phyloP scores from a whole-genome alignment of 2,888 invertebrate species.

The Drosophila mayaguana region DNA sequence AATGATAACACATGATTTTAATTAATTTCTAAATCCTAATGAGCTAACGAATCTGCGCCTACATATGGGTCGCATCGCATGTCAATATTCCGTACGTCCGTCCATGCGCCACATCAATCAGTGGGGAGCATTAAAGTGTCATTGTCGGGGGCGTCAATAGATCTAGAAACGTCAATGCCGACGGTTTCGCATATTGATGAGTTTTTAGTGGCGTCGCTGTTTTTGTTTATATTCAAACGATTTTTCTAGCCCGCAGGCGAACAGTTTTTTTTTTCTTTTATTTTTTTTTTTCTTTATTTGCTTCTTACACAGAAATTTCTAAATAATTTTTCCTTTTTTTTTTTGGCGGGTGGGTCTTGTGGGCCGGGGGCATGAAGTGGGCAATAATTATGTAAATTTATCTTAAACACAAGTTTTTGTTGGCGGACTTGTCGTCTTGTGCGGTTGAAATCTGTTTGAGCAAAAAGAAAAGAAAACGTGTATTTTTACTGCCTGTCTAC shows the following conservation, averaged over 20 bases:
- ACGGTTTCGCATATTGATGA: constrained; percentile 63
- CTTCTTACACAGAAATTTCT: constrained; percentile 47
- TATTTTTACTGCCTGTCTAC: constrained; percentile 74
- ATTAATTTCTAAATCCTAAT: constrained; percentile 39
- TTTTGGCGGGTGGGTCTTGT: constrained; percentile 10
- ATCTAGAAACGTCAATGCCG: constrained; percentile 75
- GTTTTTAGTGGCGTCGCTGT: constrained; percentile 64
- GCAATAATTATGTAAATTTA: constrained; percentile 75
- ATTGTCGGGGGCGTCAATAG: constrained; percentile 73
- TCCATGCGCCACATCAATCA: constrained; percentile 69
- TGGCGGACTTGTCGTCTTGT: constrained; percentile 61
- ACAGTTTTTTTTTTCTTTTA: constrained; percentile 27
- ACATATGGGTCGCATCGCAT: constrained; percentile 61
- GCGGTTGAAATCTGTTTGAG: constrained; percentile 54
- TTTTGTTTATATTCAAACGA: constrained; percentile 67
- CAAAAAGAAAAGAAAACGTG: constrained; percentile 13
- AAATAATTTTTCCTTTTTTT: constrained; percentile 47
- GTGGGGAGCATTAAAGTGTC: constrained; percentile 70
- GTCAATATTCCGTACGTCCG: constrained; percentile 47
- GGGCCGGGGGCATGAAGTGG: constrained; percentile 35
- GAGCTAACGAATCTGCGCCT: constrained; percentile 22
- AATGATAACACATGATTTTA: constrained; percentile 3
- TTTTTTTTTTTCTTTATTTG: constrained; percentile 22
- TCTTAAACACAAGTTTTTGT: constrained; percentile 54
- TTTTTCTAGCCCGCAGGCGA: constrained; percentile 31